Evolutionary conservation across 2,797 vertebrate genomes (phyloP).

Genomic region (Pogonophryne albipinna): DNA sequence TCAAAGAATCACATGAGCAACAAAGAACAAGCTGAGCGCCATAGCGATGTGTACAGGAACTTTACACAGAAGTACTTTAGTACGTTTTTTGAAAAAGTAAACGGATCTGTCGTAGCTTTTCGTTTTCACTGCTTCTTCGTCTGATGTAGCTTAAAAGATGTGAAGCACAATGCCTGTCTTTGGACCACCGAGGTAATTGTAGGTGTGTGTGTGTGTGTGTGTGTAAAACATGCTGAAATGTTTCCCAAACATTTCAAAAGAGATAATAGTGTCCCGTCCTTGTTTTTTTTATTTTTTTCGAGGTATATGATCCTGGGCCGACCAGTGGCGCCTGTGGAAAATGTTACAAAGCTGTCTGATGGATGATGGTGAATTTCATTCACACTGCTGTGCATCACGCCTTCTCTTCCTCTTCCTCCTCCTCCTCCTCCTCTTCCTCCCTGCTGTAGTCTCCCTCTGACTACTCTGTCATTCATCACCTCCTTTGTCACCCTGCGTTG

Average conservation of each 20-base stretch:
- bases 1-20: constrained; percentile 79
- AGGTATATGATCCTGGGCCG: constrained; percentile 82
- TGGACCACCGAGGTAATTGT: constrained; percentile 85
- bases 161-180: constrained; percentile 82
- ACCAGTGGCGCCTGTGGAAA: constrained; percentile 74
- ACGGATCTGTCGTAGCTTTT: constrained; percentile 64
- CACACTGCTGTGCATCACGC: constrained; percentile 65
- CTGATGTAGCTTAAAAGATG: constrained; percentile 78
- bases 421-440: not conserved
- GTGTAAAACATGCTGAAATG: constrained; percentile 82
- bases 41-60: constrained; percentile 73
- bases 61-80: constrained; percentile 73
- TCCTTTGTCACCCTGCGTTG: constrained; percentile 40
- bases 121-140: constrained; percentile 71
- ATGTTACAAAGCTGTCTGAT: constrained; percentile 77
- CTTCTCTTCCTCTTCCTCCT: not conserved
- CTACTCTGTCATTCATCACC: constrained; percentile 52
- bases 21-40: constrained; percentile 73
- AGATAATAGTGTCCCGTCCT: constrained; percentile 75
- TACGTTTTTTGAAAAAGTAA: constrained; percentile 67
- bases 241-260: constrained; percentile 73
- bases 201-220: constrained; percentile 30
- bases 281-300: constrained; percentile 62
- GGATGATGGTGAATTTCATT: constrained; percentile 76
- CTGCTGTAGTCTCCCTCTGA: constrained; percentile 38